These are phyloP conservation scores for Zaprionus bogoriensis DNA, from an alignment of 2,888 invertebrate genomes.

Conservation along the genomic window DNA sequence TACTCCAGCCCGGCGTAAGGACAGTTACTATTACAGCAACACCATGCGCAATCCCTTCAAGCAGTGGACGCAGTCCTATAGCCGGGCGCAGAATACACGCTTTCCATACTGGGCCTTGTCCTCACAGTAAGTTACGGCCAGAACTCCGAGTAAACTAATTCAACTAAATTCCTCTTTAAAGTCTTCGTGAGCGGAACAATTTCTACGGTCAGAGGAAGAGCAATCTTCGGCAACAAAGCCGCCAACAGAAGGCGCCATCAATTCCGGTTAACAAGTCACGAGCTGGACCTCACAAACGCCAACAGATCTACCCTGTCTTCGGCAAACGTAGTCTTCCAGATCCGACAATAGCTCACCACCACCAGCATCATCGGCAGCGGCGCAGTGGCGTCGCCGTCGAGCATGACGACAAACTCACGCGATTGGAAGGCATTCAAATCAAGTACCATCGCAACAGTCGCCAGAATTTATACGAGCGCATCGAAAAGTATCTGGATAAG, in stretches of 20 bases:
- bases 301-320: conserved; percentile 81
- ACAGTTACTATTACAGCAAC: conserved; percentile 53
- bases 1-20: conserved; percentile 47
- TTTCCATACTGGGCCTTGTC: conserved; percentile 79
- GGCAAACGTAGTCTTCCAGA: conserved; percentile 80
- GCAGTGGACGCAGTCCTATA: conserved; percentile 45
- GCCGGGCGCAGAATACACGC: conserved; percentile 32
- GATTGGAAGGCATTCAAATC: conserved; percentile 79
- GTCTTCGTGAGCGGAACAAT: conserved; percentile 8
- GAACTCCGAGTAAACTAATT: not conserved
- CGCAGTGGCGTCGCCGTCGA: conserved; percentile 67
- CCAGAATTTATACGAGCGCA: conserved; percentile 79
- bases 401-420: conserved; percentile 58
- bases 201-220: conserved; percentile 8
- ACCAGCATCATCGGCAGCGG: conserved; percentile 65
- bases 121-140: conserved; percentile 54
- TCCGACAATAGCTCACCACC: conserved; percentile 4
- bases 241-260: not conserved
- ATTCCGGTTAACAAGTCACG: not conserved
- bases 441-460: conserved; percentile 80
- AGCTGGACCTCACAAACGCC: conserved; percentile 26
- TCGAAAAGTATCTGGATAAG: conserved; percentile 82
- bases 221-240: not conserved
- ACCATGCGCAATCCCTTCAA: conserved; percentile 60
- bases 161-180: not conserved